Percentiles rank a stretch among this genome's conserved stretches.
Conservation (phyloP, 2,113 vertebrate genomes). For the Rhinopomastus cyanomelas region DNA sequence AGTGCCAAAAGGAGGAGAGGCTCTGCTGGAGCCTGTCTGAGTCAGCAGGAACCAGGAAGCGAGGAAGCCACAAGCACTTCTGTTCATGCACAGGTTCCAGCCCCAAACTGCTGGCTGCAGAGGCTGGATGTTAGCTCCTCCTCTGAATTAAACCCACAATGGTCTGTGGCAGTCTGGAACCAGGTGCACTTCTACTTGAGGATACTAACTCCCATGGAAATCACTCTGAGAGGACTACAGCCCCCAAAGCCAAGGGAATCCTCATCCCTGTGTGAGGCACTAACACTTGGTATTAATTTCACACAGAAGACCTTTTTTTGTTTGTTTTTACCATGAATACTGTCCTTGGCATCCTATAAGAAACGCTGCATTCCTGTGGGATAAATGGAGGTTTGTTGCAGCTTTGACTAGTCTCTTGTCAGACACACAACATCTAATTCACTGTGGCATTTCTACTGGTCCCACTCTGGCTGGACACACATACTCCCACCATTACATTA, state of each 20-base stretch:
- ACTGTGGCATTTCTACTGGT: neutral
- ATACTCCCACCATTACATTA: neutral
- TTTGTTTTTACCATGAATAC: conserved; percentile 37
- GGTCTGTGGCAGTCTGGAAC: neutral
- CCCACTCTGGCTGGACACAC: neutral
- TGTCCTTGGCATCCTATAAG: conserved; percentile 30
- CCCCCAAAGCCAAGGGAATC: neutral
- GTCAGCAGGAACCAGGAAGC: neutral
- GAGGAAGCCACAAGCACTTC: neutral
- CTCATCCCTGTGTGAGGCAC: neutral
- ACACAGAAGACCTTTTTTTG: conserved; percentile 40
- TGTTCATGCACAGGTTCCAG: neutral
- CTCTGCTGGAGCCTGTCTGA: neutral
- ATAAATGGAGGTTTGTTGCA: conserved; percentile 51
- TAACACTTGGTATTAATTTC: neutral
- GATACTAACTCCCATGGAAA: neutral
- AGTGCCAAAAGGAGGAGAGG: conserved; percentile 1
- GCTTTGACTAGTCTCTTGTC: conserved; percentile 42
- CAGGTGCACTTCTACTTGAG: neutral
- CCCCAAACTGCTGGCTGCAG: neutral
- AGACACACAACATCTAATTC: conserved; percentile 38
- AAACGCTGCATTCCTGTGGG: neutral
- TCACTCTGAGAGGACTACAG: neutral
- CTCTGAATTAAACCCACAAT: neutral
- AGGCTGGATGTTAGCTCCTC: neutral